Evolutionary conservation across 2,797 vertebrate genomes (phyloP).

Genomic region (Brachymystax lenok): DNA sequence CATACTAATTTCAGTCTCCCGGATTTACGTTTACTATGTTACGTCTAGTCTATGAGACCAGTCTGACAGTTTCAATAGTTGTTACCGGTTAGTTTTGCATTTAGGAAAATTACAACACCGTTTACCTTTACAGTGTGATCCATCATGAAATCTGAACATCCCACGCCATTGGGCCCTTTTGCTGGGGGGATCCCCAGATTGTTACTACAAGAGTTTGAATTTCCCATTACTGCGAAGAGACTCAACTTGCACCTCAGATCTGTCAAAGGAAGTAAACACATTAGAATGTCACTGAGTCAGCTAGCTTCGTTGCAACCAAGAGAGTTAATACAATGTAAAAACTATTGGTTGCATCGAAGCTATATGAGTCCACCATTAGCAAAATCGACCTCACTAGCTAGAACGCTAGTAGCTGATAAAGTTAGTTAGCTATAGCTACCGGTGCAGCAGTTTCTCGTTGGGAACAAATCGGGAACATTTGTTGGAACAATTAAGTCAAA

Average conservation of each 20-base stretch:
- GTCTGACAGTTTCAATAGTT: too few species aligned
- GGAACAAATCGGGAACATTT: too few species aligned
- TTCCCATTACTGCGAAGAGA: conserved; percentile 70
- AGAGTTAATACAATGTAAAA: conserved; percentile 21
- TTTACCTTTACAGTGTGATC: conserved; percentile 81
- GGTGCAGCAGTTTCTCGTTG: background rate
- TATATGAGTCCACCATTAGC: conserved; percentile 38
- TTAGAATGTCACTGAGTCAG: background rate
- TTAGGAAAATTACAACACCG: background rate
- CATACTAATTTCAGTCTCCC: too few species aligned
- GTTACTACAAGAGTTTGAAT: conserved; percentile 40
- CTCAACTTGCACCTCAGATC: conserved; percentile 3
- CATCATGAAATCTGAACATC: conserved; percentile 93
- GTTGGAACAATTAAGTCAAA: too few species aligned
- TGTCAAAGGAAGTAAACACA: too few species aligned
- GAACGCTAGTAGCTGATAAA: background rate
- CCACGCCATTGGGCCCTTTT: conserved; percentile 85
- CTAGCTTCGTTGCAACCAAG: conserved; percentile 35
- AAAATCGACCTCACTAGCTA: conserved; percentile 39
- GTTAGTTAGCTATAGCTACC: background rate
- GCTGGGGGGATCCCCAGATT: conserved; percentile 82
- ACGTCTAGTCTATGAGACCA: too few species aligned
- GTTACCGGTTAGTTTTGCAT: background rate
- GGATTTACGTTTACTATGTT: too few species aligned
- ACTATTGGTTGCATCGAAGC: background rate